phyloP scores from a whole-genome alignment of 2,888 invertebrate species.

The Parapristionchus giblindavisi region DNA sequence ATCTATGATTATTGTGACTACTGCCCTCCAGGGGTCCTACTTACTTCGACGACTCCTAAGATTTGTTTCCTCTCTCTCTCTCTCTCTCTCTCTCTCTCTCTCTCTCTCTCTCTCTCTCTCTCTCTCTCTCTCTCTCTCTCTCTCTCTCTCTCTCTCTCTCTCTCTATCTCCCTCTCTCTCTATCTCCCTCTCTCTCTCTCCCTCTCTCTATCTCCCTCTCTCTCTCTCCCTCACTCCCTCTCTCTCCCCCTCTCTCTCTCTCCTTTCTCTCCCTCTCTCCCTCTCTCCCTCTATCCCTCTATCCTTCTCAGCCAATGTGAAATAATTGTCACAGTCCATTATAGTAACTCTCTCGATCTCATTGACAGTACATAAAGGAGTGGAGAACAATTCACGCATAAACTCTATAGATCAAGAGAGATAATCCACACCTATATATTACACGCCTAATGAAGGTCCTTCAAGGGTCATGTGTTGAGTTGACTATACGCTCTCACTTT shows the following conservation, averaged over 20 bases:
- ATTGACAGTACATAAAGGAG: background rate
- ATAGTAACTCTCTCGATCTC: background rate
- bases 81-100: conserved; percentile 38
- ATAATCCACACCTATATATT: no score
- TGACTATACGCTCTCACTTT: no score
- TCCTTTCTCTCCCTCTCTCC: background rate
- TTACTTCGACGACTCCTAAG: background rate
- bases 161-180: background rate
- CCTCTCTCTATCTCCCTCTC: background rate
- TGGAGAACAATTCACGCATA: no score
- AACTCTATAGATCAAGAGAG: no score
- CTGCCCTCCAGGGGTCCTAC: no score
- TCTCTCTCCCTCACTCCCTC: conserved; percentile 21
- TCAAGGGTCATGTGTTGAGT: no score
- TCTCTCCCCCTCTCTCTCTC: background rate
- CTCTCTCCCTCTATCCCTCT: background rate
- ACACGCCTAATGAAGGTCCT: no score
- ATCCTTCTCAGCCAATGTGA: no score
- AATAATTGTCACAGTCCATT: no score
- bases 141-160: conserved; percentile 34
- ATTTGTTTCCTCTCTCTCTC: conserved; percentile 22
- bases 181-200: background rate
- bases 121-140: conserved; percentile 23
- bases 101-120: conserved; percentile 34
- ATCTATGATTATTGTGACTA: no score